phyloP scores from a whole-genome alignment of 1,140 invertebrate genomes.

The Bombus confusus region DNA sequence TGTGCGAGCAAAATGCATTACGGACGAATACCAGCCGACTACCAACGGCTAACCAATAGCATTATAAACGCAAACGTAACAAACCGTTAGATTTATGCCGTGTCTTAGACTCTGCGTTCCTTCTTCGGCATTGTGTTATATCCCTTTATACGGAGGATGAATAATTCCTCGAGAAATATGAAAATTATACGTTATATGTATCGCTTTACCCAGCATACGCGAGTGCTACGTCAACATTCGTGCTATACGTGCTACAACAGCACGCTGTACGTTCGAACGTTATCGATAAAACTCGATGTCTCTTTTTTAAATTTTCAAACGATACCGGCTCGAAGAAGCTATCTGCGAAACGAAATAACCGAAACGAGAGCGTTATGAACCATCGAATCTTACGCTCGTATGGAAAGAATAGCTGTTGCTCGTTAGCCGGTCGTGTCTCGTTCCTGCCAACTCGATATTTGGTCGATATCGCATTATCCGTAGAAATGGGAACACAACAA shows the following conservation, averaged over 20 bases:
- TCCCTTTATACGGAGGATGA: too few species aligned
- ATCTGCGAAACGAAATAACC: background rate
- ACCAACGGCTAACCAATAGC: constrained; percentile 37
- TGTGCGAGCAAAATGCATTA: constrained; percentile 66
- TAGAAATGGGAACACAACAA: constrained; percentile 17
- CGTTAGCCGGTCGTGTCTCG: constrained; percentile 4
- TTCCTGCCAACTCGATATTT: constrained; percentile 1
- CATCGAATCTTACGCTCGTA: background rate
- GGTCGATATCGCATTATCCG: constrained; percentile 26
- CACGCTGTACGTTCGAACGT: background rate
- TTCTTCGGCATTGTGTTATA: too few species aligned
- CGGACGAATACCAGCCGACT: constrained; percentile 52
- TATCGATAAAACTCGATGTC: background rate
- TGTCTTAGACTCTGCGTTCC: background rate
- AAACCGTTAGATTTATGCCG: constrained; percentile 26
- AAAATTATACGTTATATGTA: background rate
- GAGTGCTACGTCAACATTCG: background rate
- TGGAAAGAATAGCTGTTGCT: background rate
- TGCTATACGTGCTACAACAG: too few species aligned
- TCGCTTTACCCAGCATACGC: fast-evolving
- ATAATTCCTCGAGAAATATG: too few species aligned
- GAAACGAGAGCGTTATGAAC: background rate
- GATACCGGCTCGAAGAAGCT: background rate
- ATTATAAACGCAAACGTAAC: constrained; percentile 44
- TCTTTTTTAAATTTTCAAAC: background rate